A percentile compares a stretch with the other conserved stretches of the same genome.
Evolutionary conservation across 2,113 vertebrate species (phyloP).

Genomic region (Epinephelus fuscoguttatus): DNA sequence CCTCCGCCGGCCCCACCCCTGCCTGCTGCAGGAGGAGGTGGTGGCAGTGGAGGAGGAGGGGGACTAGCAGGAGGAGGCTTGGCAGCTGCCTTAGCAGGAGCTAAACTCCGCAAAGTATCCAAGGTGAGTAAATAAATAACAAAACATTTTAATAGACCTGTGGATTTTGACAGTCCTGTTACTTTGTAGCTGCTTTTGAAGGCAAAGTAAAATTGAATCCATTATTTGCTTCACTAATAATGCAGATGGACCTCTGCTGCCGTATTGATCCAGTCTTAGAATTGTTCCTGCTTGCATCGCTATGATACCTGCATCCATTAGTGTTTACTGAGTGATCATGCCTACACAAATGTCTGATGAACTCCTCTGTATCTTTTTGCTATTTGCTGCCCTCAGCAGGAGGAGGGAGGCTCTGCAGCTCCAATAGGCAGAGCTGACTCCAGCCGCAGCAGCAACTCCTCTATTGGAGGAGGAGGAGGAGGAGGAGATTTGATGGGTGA

Average conservation of each 20-base stretch:
- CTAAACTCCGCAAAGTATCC: slow-evolving; percentile 90
- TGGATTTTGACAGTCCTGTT: neutral
- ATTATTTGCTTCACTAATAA: neutral
- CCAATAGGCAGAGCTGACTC: slow-evolving; percentile 80
- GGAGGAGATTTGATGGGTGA: slow-evolving; percentile 88
- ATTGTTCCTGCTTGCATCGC: neutral
- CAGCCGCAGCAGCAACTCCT: slow-evolving; percentile 81
- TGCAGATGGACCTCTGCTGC: neutral
- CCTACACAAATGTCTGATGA: neutral
- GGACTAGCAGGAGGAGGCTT: slow-evolving; percentile 78
- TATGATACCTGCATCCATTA: neutral
- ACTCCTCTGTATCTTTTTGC: slow-evolving; percentile 17
- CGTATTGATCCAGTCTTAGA: neutral
- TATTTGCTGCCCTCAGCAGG: slow-evolving; percentile 81
- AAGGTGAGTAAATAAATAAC: slow-evolving; percentile 82
- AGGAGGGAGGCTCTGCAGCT: slow-evolving; percentile 77
- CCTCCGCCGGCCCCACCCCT: slow-evolving; percentile 85
- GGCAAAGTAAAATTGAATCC: neutral
- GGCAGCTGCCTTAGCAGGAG: slow-evolving; percentile 89
- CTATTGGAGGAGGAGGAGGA: slow-evolving; percentile 60
- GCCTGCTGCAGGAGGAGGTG: slow-evolving; percentile 74
- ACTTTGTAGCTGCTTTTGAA: neutral
- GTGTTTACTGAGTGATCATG: neutral
- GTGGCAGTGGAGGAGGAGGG: slow-evolving; percentile 50
- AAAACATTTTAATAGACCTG: neutral